Base-by-base conservation (phyloP, 2,797 vertebrate species). In the Smutsia temminckii region DNA sequence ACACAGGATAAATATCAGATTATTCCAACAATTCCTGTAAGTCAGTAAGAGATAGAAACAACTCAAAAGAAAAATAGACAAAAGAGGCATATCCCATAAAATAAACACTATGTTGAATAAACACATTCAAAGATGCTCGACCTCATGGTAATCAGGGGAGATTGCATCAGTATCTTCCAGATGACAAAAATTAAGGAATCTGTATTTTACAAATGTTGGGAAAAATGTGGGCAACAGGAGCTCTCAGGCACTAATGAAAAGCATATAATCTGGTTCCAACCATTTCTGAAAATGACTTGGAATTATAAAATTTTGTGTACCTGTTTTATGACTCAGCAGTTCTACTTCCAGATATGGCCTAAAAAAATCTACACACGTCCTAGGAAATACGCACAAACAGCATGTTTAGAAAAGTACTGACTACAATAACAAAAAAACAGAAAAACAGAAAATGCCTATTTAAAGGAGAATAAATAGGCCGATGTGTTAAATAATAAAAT, bases 171-270 rank as follows among this genome's bases (percentile, higher is more conserved):
- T n/a, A 80, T 61, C 37, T 6, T 81, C 63, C 32, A 78, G 63
- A 59, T 6, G 17, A 94, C 37, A 74, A 87, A 92, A 89, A 51
- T 34, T 55, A 80, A 93, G 57, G 85, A 80, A 59, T 89, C 21
- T 78, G 32, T 51, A 93, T 69, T 40, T 34, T 25, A 49, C 3
- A 34, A 49, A 63, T 14, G 10, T 17, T 42, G 12, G 25, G 9
- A 32, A 72, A 85, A 25, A 78, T 25, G 3, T 7, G 2, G 17
- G 27, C 53, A 89, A 77, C 17, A 40, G 32, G 4, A 51, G 68
- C 37, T 46, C 40, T 71, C 46, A 6, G 3, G 71, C 2, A 57
- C 4, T 59, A 20, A 34, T 27, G 17, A 75, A 61, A 18, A 63
- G 18, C 14, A 0, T 49, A 40, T 37, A 89, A 21, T 74, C 20